Base-by-base conservation (phyloP, 2,797 vertebrate genomes). In the Amblyopsis hoosieri region DNA sequence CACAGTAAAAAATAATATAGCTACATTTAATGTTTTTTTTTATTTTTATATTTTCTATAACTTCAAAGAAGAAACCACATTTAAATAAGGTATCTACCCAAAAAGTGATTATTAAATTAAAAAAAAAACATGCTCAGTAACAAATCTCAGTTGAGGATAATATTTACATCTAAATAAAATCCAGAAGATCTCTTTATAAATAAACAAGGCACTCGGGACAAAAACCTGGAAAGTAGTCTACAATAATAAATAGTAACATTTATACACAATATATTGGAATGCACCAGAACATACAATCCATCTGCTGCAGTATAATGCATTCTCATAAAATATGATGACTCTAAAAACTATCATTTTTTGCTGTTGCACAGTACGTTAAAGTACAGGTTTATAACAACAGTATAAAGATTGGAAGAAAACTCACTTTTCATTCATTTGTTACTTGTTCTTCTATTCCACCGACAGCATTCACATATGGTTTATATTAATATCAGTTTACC, bases 91-190 rank as follows among this genome's bases (percentile, higher is more conserved):
- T 48, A 42, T 50, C 29, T 54, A 29, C 33, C 29, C 5, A 10
- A 2, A 50, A 45, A 5, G 8, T 15, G 57, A 50, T 49, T 49
- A 12, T 57, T 42, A 3, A 65, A 51, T 23, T 2, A 12, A 45
- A 57, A 14, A n/a, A 17, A 19, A 45, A 58, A 9, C 31, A 45
- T 19, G 23, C 63, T 46, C 1, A 37, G 53, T 14, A 69, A 37
- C 19, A 69, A 48, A 45, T 23, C 23, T 54, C 11, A 13, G 45
- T 29, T 37, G 45, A 11, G 54, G 50, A 50, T 49, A 11, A n/a
- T 75, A 79, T 83, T 81, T 74, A 78, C 64, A 80, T 59, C 48
- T 69, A 50, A 60, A 69, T 64, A 12, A 65, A 13, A 71, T 60
- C 19, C 13, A 11, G 17, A 12, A 71, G 6, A 6, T 29, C 13